Evolutionary conservation across 2,888 invertebrate species (phyloP).

Genomic region (Cephus spinipes): DNA sequence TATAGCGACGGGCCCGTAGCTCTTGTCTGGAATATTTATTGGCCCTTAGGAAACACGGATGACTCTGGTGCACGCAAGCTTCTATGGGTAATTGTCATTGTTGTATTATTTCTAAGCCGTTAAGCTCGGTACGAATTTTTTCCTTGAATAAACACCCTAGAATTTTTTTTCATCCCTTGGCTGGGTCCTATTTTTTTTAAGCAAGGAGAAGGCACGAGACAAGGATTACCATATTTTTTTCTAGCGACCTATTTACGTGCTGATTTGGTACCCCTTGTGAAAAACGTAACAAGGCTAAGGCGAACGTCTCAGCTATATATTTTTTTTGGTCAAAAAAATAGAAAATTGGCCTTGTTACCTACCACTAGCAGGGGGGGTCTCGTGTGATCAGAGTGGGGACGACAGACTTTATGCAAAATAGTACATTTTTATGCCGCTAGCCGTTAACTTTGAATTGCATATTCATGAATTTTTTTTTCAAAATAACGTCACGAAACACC

Average conservation of each 20-base stretch:
- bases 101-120: constrained; percentile 53
- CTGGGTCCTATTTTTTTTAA: too few relatives aligned
- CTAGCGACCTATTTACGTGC: too few relatives aligned
- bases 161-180: background rate
- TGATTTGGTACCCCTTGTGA: too few relatives aligned
- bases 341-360: too few relatives aligned
- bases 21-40: constrained; percentile 35
- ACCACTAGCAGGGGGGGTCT: too few relatives aligned
- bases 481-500: constrained; percentile 11
- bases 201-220: too few relatives aligned
- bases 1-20: constrained; percentile 26
- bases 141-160: constrained; percentile 13
- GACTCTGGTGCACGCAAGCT: constrained; percentile 16
- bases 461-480: constrained; percentile 17
- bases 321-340: too few relatives aligned
- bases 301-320: too few relatives aligned
- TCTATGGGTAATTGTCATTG: constrained; percentile 39
- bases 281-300: too few relatives aligned
- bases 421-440: constrained; percentile 16
- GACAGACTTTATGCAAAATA: constrained; percentile 7
- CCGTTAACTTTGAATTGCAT: constrained; percentile 23
- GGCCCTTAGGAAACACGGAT: constrained; percentile 21
- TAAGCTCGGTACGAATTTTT: constrained; percentile 30
- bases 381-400: too few relatives aligned
- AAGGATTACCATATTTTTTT: too few relatives aligned